A percentile compares a stretch with the other conserved stretches of the same genome.
Evolutionary conservation across 1,140 invertebrate species (phyloP).

Genomic region (Drosophila navojoa): DNA sequence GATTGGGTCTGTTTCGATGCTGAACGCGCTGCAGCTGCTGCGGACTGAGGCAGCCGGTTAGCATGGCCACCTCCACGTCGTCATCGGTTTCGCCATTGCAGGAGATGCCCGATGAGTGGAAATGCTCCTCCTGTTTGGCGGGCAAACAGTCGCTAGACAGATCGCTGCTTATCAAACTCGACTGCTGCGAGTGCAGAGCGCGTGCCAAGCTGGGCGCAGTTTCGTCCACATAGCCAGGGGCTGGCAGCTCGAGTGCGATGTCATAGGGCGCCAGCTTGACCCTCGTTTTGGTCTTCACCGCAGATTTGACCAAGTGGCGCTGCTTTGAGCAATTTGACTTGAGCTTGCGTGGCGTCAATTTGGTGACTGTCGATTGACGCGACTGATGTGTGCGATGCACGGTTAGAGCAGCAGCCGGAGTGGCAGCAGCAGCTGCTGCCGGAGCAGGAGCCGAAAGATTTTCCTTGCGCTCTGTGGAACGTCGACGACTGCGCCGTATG

Average conservation of each 20-base stretch:
- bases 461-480: slow-evolving; percentile 43
- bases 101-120: slow-evolving; percentile 80
- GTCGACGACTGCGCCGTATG: slow-evolving; percentile 68
- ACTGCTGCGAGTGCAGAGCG: slow-evolving; percentile 58
- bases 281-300: slow-evolving; percentile 61
- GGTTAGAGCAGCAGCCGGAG: not conserved
- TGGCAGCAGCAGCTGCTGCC: not conserved
- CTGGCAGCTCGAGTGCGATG: slow-evolving; percentile 63
- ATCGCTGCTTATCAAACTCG: slow-evolving; percentile 56
- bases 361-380: slow-evolving; percentile 65
- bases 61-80: slow-evolving; percentile 77
- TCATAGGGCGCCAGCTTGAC: slow-evolving; percentile 63
- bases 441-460: not conserved
- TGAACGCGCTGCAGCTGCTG: slow-evolving; percentile 50
- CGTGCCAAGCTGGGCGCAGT: slow-evolving; percentile 55
- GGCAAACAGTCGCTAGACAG: slow-evolving; percentile 3
- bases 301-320: slow-evolving; percentile 51
- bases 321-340: slow-evolving; percentile 67
- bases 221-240: slow-evolving; percentile 6
- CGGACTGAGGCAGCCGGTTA: slow-evolving; percentile 64
- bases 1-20: not conserved
- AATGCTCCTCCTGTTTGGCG: slow-evolving; percentile 62
- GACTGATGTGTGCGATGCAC: slow-evolving; percentile 49
- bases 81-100: slow-evolving; percentile 73
- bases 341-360: slow-evolving; percentile 56